These are phyloP conservation scores for Eupithecia dodoneata DNA, from an alignment of 2,888 invertebrate genomes.

Conservation along the genomic window DNA sequence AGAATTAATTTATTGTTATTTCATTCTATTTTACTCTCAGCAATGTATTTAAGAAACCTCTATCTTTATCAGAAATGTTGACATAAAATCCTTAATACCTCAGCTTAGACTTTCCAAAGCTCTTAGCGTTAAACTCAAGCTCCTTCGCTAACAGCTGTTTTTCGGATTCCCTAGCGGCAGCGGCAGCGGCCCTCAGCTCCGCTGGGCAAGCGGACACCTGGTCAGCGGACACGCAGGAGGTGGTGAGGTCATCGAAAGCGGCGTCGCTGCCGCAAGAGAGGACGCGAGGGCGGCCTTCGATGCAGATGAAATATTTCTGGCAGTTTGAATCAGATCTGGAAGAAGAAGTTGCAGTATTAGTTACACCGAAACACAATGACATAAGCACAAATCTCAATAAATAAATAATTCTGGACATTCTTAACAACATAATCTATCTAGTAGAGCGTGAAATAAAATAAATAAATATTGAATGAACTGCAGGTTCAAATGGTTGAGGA, in stretches of 20 bases:
- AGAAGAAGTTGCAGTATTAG: conserved; percentile 21
- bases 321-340: conserved; percentile 86
- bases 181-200: conserved; percentile 64
- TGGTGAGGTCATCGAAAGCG: conserved; percentile 90
- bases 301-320: conserved; percentile 91
- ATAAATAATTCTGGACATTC: not conserved
- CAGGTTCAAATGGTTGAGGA: too few relatives aligned
- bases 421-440: too few relatives aligned
- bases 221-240: conserved; percentile 90
- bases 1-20: not conserved
- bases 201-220: conserved; percentile 89
- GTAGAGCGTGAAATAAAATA: too few relatives aligned
- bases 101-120: conserved; percentile 11
- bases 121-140: conserved; percentile 52
- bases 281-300: conserved; percentile 89
- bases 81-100: not conserved
- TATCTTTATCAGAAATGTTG: not conserved
- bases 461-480: too few relatives aligned
- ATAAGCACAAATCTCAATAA: not conserved
- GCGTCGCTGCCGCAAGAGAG: conserved; percentile 90
- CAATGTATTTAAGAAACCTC: not conserved
- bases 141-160: conserved; percentile 63
- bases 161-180: conserved; percentile 62
- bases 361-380: not conserved
- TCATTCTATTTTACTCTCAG: not conserved